phyloP scores from a whole-genome alignment of 2,888 invertebrate genomes.

The Volucella zonaria region DNA sequence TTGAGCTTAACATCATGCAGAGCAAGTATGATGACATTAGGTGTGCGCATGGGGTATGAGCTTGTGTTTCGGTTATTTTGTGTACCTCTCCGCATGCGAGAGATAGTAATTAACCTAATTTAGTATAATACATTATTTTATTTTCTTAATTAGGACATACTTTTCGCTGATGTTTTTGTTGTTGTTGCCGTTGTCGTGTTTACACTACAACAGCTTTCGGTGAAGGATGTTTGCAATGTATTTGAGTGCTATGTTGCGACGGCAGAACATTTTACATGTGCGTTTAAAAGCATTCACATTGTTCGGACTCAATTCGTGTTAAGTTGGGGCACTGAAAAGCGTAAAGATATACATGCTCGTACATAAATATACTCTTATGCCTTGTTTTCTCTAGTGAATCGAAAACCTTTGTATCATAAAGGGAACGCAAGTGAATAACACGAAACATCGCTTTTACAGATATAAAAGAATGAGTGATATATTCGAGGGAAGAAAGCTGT shows the following conservation, averaged over 20 bases:
- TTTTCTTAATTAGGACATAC: slow-evolving; percentile 69
- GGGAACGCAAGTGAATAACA: slow-evolving; percentile 49
- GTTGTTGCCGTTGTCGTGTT: slow-evolving; percentile 40
- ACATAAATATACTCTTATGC: background rate
- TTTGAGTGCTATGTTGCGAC: slow-evolving; percentile 49
- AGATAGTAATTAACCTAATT: slow-evolving; percentile 74
- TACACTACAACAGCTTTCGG: slow-evolving; percentile 47
- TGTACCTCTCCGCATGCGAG: slow-evolving; percentile 44
- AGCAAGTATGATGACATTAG: slow-evolving; percentile 72
- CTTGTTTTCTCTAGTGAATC: slow-evolving; percentile 36
- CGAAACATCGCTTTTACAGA: slow-evolving; percentile 52
- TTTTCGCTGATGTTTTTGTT: slow-evolving; percentile 52
- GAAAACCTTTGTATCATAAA: slow-evolving; percentile 37
- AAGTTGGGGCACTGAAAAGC: slow-evolving; percentile 10
- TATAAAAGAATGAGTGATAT: slow-evolving; percentile 38
- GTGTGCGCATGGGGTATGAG: slow-evolving; percentile 27
- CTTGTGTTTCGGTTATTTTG: slow-evolving; percentile 4
- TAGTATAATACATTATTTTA: slow-evolving; percentile 69
- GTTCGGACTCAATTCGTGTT: slow-evolving; percentile 52
- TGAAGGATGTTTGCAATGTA: slow-evolving; percentile 60
- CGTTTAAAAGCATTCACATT: slow-evolving; percentile 56
- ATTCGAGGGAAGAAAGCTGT: slow-evolving; percentile 11
- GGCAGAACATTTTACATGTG: slow-evolving; percentile 27
- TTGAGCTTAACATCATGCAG: slow-evolving; percentile 70
- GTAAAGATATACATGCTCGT: background rate